Evolutionary conservation across 2,113 vertebrate genomes (phyloP).

Genomic region (Brevimyrus niger): DNA sequence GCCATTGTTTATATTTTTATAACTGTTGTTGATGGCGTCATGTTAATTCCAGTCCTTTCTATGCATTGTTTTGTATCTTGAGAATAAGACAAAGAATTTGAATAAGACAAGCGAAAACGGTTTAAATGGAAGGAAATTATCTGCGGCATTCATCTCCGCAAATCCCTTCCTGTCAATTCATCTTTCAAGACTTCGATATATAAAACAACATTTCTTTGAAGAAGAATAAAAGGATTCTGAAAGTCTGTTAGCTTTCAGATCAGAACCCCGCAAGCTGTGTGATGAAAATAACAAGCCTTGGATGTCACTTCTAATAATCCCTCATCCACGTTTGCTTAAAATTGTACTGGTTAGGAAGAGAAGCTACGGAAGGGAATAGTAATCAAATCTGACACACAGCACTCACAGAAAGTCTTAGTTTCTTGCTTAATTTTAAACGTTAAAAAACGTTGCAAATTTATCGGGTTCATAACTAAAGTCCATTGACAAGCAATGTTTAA

Average conservation of each 20-base stretch:
- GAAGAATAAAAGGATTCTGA: not conserved
- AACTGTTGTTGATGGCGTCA: not conserved
- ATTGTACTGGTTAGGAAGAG: not conserved
- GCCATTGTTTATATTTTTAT: not conserved
- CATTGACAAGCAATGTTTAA: not conserved
- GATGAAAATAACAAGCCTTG: not conserved
- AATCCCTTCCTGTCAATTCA: not conserved
- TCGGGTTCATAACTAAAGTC: not conserved
- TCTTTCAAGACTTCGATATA: not conserved
- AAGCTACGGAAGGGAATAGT: not conserved
- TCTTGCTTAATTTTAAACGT: not conserved
- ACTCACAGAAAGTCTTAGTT: not conserved
- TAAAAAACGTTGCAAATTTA: not conserved
- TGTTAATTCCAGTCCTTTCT: not conserved
- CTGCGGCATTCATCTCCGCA: not conserved
- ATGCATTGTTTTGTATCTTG: not conserved
- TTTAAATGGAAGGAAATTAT: not conserved
- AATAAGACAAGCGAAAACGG: not conserved
- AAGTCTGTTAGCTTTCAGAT: not conserved
- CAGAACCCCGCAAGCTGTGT: not conserved
- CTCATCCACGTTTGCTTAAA: not conserved
- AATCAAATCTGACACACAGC: not conserved
- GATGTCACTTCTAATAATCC: not conserved
- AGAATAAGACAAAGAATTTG: not conserved
- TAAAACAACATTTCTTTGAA: constrained; percentile 3